Evolutionary conservation across 2,113 vertebrate species (phyloP), one percentile per base, ranked within the genome.

Genomic region (Chlamydotis undulata): DNA sequence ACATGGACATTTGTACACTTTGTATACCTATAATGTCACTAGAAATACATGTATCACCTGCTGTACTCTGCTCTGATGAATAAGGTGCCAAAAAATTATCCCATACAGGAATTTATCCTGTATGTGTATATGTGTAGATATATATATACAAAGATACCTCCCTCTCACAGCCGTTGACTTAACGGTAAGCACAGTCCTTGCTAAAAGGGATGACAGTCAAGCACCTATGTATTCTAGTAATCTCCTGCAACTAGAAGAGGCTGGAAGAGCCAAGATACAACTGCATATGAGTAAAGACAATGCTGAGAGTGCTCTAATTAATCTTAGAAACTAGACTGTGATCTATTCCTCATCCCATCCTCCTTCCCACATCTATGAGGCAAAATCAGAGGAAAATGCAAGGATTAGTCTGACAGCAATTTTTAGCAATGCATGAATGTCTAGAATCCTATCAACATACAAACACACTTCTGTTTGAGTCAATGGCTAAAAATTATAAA

Each of bases 161-260:
- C 10, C 4, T 60, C 16, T 74, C 9, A 18, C 7, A 57, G 41
- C 8, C 0, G 0, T 25, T 49, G 41, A 33, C 26, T 84, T 78
- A 81, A 60, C 26, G 41, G 4, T 13, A 87, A 81, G 6, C 26
- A 6, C 64, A 55, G 71, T 78, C 47, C 37, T 84, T 25, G 19
- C 5, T 45, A 25, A 70, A 59, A 78, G 9, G 35, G 28, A 41
- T 35, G 31, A 60, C 19, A 35, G 28, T 57, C 16, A 79, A 88
- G 52, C 17, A 68, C 19, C 39, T 83, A 18, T 12, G 14, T 21
- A n/a, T 67, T 50, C 21, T 50, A 39, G 16, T 8, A 78, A 41
- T 31, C 39, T 26, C 25, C 56, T 47, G 29, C 19, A 75, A 64
- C 4, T 22, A 52, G 45, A 76, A 67, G 35, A 55, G 12, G 8